Base-by-base conservation (phyloP, 2,888 invertebrate genomes). In the Andrena camellia region DNA sequence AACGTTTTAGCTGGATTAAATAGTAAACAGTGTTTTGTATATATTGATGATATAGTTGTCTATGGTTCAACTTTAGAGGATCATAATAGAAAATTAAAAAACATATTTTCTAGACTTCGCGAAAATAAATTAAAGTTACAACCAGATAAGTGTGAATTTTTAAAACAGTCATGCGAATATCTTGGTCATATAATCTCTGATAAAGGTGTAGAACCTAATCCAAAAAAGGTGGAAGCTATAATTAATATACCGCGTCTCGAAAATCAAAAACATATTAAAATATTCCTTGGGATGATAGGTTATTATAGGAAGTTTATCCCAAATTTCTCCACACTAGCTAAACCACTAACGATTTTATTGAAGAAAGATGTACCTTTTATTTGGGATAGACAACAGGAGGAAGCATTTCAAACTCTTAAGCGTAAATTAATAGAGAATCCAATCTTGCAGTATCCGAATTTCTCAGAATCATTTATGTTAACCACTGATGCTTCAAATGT, bases 1-100 rank as follows among this genome's bases (percentile, higher is more conserved):
- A 50, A 86, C 52, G 86, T 91, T 7, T n/a, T 94, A 6, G 69
- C 79, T 20, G 84, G 81, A 5, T 48, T 87, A 62, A 76, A 10
- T 33, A 57, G 48, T 33, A 59, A 23, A 17, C 59, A 71, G 31
- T 70, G 66, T 23, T 66, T 78, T 17, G 77, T 78, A 3, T 78
- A 78, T 29, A 1, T 78, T 1, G 71, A 69, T 4, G 60, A 78
- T 20, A 13, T 74, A 10, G 70, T 92, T 20, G 35, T 82, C 8
- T 81, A 63, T 20, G 75, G 78, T 2, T 64, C 31, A 0, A 79
- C 48, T 10, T 54, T 81, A 57, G 60, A 84, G 17, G 74, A 83
- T 26, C 84, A 84, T 3, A 82, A 75, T 31, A 6, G 26, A 7
- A 81, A 75, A 48, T n/a, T 85, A 7, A 33, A 33, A 33, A 33